Evolutionary conservation across 2,888 invertebrate species (phyloP), one percentile per base, ranked within the genome.

Genomic region (Poecilus cupreus): DNA sequence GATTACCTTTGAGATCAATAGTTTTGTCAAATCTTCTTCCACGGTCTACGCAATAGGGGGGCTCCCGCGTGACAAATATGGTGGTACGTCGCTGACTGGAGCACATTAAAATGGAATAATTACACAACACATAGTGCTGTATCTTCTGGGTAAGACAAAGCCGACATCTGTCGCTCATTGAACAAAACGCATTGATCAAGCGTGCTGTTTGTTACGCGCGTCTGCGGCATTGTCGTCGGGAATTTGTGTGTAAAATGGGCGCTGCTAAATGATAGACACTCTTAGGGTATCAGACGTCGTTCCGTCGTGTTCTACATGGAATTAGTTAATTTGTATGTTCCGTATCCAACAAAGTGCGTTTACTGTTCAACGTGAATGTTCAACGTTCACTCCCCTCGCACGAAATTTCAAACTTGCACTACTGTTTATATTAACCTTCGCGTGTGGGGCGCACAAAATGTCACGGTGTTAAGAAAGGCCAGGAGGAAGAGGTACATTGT

Each of bases 71-170:
- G n/a, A n/a, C n/a, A n/a, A n/a, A n/a, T n/a, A n/a, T n/a, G n/a
- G n/a, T n/a, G n/a, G n/a, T n/a, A n/a, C n/a, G n/a, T n/a, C n/a
- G n/a, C n/a, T n/a, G n/a, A 18, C 37, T 18, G 57, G 51, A 32
- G 51, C 51, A 76, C 57, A 76, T 76, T 76, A 78, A 78, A 68
- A 68, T 78, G 26, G 49, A 78, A 78, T 68, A 78, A 78, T 78
- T 78, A 68, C 78, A 78, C 49, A 5, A 51, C 51, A 51, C 3
- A 5, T 6, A 32, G 6, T 8, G 32, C 32, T 3, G 32, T 32
- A 32, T 2, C 43, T 43, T n/a, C 43, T 43, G 11, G 2, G 1
- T 18, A 22, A 49, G 49, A 54, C 54, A 54, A 54, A 54, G 22
- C 49, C 64, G 64, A 16, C 26, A 39, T 18, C 18, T 70, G 37